Conservation (phyloP, 2,888 invertebrate species). For the Choristoneura rosaceana region DNA sequence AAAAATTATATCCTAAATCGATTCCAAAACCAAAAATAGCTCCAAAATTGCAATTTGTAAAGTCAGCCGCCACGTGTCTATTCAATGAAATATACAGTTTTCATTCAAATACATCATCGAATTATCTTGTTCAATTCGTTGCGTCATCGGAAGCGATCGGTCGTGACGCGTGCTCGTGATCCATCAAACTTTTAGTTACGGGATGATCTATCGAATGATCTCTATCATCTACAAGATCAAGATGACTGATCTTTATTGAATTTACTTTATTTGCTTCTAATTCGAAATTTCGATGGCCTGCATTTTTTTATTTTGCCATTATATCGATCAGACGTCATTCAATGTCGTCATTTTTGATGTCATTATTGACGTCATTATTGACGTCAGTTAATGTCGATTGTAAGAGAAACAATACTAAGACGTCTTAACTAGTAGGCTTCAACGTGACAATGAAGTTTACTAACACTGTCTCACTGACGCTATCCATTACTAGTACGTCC, state of each 20-base stretch:
- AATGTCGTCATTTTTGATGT: too few species aligned
- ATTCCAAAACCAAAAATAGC: neutral
- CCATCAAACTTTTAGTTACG: constrained; percentile 61
- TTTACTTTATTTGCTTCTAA: constrained; percentile 40
- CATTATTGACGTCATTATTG: too few species aligned
- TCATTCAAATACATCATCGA: constrained; percentile 51
- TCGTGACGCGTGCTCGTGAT: constrained; percentile 71
- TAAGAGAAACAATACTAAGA: too few species aligned
- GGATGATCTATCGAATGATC: constrained; percentile 44
- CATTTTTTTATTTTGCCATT: too few species aligned
- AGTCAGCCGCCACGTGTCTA: constrained; percentile 45
- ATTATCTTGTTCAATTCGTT: constrained; percentile 58
- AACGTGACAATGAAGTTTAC: too few species aligned
- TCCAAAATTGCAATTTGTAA: constrained; percentile 5
- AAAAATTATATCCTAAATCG: too few species aligned
- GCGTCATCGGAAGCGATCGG: constrained; percentile 66
- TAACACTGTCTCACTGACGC: too few species aligned
- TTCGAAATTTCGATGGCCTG: neutral
- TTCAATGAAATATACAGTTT: constrained; percentile 46
- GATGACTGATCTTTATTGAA: constrained; percentile 48
- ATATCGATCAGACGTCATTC: too few species aligned
- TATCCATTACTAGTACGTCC: too few species aligned
- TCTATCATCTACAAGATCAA: constrained; percentile 45
- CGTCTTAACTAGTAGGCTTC: too few species aligned
- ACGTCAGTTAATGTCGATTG: too few species aligned